These are phyloP conservation scores for Liopterus haemorrhoidalis DNA, from an alignment of 2,888 invertebrate species.

Conservation along the genomic window DNA sequence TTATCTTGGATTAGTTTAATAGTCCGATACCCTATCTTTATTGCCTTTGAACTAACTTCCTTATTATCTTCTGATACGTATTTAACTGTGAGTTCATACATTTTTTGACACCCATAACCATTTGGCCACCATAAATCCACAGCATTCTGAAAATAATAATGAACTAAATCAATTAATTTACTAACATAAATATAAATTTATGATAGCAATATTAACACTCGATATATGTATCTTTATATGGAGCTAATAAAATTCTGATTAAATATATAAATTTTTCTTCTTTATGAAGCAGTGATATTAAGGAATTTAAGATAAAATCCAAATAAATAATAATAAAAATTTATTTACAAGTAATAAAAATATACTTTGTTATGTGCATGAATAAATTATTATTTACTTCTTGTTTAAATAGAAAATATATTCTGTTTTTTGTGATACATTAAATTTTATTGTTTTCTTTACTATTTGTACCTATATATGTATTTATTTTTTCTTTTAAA, in stretches of 20 bases:
- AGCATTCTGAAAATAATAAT: slow-evolving; percentile 43
- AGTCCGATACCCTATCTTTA: slow-evolving; percentile 79
- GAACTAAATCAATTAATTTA: not conserved
- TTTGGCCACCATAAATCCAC: slow-evolving; percentile 91
- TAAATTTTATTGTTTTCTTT: slow-evolving; percentile 38
- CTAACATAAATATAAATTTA: too few species aligned
- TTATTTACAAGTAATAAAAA: not conserved
- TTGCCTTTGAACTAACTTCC: slow-evolving; percentile 45
- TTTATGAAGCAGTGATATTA: too few species aligned
- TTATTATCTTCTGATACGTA: slow-evolving; percentile 44
- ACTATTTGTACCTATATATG: slow-evolving; percentile 27
- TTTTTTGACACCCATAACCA: slow-evolving; percentile 73
- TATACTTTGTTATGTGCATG: not conserved
- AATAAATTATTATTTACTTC: slow-evolving; percentile 30
- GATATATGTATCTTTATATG: too few species aligned
- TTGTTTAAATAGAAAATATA: slow-evolving; percentile 26
- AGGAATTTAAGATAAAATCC: slow-evolving; percentile 6
- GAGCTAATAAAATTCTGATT: too few species aligned
- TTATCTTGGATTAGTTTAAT: slow-evolving; percentile 73
- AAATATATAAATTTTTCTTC: too few species aligned
- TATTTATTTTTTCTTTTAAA: slow-evolving; percentile 2
- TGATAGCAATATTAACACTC: too few species aligned
- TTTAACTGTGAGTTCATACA: slow-evolving; percentile 63
- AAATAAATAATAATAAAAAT: not conserved
- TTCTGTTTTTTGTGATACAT: slow-evolving; percentile 33